Evolutionary conservation across 2,113 vertebrate species (phyloP).

Genomic region (Tragelaphus strepsiceros): DNA sequence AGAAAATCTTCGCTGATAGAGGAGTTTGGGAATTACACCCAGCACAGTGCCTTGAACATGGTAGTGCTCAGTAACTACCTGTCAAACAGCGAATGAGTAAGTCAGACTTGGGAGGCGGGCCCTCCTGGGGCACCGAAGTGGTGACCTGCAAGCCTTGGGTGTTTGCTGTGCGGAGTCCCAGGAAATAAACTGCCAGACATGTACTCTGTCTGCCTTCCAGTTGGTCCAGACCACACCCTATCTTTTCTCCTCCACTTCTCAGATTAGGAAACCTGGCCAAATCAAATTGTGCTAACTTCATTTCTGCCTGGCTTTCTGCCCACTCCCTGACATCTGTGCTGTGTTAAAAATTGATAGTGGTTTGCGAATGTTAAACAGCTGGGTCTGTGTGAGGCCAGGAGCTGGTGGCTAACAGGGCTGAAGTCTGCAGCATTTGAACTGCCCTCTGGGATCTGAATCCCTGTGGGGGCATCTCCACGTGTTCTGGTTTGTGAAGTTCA

Average conservation of each 20-base stretch:
- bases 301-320: neutral
- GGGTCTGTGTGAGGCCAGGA: neutral
- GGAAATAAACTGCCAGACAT: neutral
- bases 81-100: neutral
- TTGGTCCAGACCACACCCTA: neutral
- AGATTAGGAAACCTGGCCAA: neutral
- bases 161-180: neutral
- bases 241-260: neutral
- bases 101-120: neutral
- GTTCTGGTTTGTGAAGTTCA: neutral
- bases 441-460: neutral
- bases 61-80: neutral
- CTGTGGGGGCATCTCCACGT: too few relatives aligned
- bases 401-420: neutral
- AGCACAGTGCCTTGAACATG: neutral
- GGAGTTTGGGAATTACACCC: neutral
- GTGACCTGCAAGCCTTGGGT: neutral
- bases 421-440: neutral
- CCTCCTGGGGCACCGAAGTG: neutral
- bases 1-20: neutral
- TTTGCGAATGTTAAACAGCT: constrained; percentile 7
- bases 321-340: neutral
- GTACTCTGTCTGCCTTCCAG: neutral
- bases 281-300: neutral
- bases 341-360: neutral